phyloP scores from a whole-genome alignment of 2,888 invertebrate species.

The Synergus japonicus region DNA sequence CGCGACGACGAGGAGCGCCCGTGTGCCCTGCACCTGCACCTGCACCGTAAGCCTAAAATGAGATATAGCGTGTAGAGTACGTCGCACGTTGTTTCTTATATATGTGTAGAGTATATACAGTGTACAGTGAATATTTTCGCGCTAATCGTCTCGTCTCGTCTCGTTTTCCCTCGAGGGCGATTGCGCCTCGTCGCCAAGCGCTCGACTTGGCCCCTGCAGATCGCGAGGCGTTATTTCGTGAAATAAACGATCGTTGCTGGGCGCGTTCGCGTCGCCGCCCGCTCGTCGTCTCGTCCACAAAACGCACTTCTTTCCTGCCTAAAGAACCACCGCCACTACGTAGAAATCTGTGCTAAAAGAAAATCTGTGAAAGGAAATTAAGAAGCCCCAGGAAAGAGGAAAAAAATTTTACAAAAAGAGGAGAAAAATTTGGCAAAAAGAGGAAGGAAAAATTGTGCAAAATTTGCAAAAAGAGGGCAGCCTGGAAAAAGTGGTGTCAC shows the following conservation, averaged over 20 bases:
- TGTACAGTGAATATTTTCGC: conserved; percentile 53
- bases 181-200: conserved; percentile 37
- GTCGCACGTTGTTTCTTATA: conserved; percentile 39
- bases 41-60: conserved; percentile 58
- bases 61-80: conserved; percentile 53
- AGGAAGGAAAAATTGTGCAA: too few species aligned
- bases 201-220: not conserved
- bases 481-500: not conserved
- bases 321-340: not conserved
- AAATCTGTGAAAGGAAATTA: too few species aligned
- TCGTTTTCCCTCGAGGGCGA: conserved; percentile 11
- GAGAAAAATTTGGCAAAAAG: not conserved
- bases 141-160: conserved; percentile 20
- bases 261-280: conserved; percentile 41
- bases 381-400: not conserved
- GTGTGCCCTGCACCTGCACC: conserved; percentile 59
- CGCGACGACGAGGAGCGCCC: conserved; percentile 52
- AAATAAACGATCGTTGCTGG: conserved; percentile 40
- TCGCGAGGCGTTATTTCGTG: conserved; percentile 27
- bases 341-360: not conserved
- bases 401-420: not conserved
- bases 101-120: conserved; percentile 42
- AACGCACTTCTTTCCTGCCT: conserved; percentile 29
- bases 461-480: not conserved
- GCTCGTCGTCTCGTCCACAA: conserved; percentile 22